Evolutionary conservation across 2,797 vertebrate genomes (phyloP).

Genomic region (Catharus ustulatus): DNA sequence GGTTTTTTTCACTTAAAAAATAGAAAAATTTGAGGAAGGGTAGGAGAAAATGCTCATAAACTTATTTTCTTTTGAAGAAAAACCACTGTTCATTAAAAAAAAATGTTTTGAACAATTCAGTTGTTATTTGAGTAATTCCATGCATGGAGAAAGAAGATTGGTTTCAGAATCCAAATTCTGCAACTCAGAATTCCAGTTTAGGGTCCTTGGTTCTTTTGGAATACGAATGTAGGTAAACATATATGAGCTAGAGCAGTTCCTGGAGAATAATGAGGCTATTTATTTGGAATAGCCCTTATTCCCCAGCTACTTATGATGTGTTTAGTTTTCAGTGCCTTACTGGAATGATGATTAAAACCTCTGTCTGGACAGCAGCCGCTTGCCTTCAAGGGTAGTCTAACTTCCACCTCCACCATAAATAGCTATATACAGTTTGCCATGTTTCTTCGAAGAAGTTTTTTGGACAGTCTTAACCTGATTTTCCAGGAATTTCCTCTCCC

Average conservation of each 20-base stretch:
- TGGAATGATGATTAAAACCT: slow-evolving; percentile 45
- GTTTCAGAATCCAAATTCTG: slow-evolving; percentile 23
- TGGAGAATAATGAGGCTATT: slow-evolving; percentile 27
- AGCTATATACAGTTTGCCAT: slow-evolving; percentile 27
- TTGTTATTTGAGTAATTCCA: slow-evolving; percentile 13
- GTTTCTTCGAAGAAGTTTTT: slow-evolving; percentile 58
- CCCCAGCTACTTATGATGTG: slow-evolving; percentile 1
- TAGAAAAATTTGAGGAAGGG: not conserved
- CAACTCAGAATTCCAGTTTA: not conserved
- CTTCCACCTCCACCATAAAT: slow-evolving; percentile 44
- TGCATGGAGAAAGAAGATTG: not conserved
- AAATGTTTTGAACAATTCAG: not conserved
- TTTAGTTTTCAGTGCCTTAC: slow-evolving; percentile 48
- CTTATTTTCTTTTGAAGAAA: slow-evolving; percentile 25
- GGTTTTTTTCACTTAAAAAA: not conserved
- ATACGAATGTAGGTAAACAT: not conserved
- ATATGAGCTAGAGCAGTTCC: not conserved
- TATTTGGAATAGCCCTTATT: slow-evolving; percentile 27
- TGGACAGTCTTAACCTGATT: slow-evolving; percentile 42
- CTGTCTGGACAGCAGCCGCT: slow-evolving; percentile 35
- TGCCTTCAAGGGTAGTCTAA: slow-evolving; percentile 27
- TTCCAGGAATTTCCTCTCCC: slow-evolving; percentile 67
- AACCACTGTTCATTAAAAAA: not conserved
- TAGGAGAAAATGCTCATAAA: not conserved
- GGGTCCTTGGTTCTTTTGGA: not conserved